A percentile compares a stretch with the other conserved stretches of the same genome.
Conservation (phyloP, 2,113 vertebrate species). For the Ia io region DNA sequence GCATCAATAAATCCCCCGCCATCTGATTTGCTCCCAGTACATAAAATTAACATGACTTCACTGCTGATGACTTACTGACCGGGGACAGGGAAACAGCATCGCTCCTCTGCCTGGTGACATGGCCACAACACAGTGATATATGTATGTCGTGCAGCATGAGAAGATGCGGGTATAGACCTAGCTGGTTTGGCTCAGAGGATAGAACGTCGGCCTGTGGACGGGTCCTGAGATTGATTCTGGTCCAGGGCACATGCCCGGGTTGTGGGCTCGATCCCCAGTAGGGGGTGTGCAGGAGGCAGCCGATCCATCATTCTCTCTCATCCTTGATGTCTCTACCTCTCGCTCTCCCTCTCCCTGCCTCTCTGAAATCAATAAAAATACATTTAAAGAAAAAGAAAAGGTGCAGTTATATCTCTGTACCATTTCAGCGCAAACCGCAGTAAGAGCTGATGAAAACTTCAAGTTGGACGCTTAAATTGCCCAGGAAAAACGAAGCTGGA, state of each 20-base stretch:
- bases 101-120: background rate
- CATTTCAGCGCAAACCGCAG: slow-evolving; percentile 28
- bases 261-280: no score
- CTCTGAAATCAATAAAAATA: no score
- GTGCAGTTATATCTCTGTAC: background rate
- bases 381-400: background rate
- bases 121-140: background rate
- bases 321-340: no score
- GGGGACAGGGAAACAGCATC: background rate
- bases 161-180: no score
- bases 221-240: no score
- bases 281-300: no score
- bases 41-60: background rate
- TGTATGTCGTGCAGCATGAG: no score
- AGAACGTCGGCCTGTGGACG: no score
- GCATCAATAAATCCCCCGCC: background rate
- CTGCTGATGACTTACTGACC: background rate
- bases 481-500: slow-evolving; percentile 43
- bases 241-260: no score
- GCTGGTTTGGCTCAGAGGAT: no score
- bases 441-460: slow-evolving; percentile 59
- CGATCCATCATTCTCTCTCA: no score
- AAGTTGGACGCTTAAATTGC: slow-evolving; percentile 31
- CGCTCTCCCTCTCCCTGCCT: no score
- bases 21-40: background rate